These are phyloP conservation scores for Pelobates fuscus DNA, from an alignment of 2,113 vertebrate species.

Conservation along the genomic window DNA sequence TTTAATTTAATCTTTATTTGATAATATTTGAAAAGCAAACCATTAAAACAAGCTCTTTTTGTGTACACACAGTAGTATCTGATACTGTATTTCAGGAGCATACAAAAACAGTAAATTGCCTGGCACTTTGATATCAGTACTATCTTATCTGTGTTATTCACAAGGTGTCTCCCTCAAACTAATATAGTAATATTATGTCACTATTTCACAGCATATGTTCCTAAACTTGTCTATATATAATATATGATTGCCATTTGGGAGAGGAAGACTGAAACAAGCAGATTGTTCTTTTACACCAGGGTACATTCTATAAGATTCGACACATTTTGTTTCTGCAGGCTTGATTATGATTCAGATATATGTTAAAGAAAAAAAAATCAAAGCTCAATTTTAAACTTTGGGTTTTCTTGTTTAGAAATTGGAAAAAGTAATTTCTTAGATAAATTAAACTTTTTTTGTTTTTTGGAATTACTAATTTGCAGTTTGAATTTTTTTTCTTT, in stretches of 20 bases:
- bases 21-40: too few relatives aligned
- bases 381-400: slow-evolving; percentile 42
- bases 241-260: slow-evolving; percentile 22
- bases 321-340: slow-evolving; percentile 42
- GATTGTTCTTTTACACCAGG: slow-evolving; percentile 39
- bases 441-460: too few relatives aligned
- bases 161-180: slow-evolving; percentile 17
- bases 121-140: neutral
- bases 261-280: slow-evolving; percentile 29
- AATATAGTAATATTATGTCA: slow-evolving; percentile 9
- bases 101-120: too few relatives aligned
- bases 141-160: slow-evolving; percentile 2
- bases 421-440: too few relatives aligned
- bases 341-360: slow-evolving; percentile 36
- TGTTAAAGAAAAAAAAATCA: slow-evolving; percentile 44
- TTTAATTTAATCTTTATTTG: too few relatives aligned
- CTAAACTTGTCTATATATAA: slow-evolving; percentile 19
- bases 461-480: too few relatives aligned
- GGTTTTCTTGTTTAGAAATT: too few relatives aligned
- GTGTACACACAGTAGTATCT: too few relatives aligned
- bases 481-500: too few relatives aligned
- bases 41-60: too few relatives aligned
- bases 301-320: slow-evolving; percentile 39
- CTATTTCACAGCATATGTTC: slow-evolving; percentile 31
- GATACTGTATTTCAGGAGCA: too few relatives aligned